Evolutionary conservation across 23 tunicate genomes (phyloP), one percentile per base, ranked within the genome.

Genomic region (Trididemnum nubilum): DNA sequence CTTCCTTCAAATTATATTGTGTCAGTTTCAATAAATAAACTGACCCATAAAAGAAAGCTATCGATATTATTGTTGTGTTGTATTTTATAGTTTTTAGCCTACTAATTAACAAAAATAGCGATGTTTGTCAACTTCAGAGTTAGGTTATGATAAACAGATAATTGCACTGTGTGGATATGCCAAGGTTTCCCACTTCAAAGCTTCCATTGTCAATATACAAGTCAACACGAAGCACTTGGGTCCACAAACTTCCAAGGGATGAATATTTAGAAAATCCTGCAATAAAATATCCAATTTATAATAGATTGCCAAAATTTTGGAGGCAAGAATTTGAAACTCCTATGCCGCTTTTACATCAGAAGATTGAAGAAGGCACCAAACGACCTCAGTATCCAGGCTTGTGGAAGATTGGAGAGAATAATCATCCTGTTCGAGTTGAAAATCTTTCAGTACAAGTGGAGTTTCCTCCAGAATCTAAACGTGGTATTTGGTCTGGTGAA

Each of bases 351-450:
- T 35, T 91, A 12, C 85, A 91, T 75, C 90, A 82, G 33, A 37
- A 49, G 2, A 40, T 51, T 9, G 40, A 67, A 40, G n/a, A 61
- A 59, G 97, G 87, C 35, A 75, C 87, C n/a, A 59, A 71, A 76
- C 72, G 91, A 50, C 97, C 97, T 2, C 97, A 91, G 64, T 69
- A 77, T 76, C 34, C 34, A 65, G 97, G 97, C 86, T 36, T 91
- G 2, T 91, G 97, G 97, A 50, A 51, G 31, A 34, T 26, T 2
- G 74, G 66, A 25, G 72, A 76, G 49, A 65, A 65, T 23, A 87
- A 87, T 33, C 32, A 36, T 0, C 81, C 82, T 1, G 71, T 58
- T 35, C 54, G 72, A 2, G 81, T 71, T 24, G 54, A 89, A 72
- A 85, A 72, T 72, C 23, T 73, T 1, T 76, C 81, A 2, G 34